phyloP scores from a whole-genome alignment of 2,113 vertebrate genomes.

The Corythornis vintsioides region DNA sequence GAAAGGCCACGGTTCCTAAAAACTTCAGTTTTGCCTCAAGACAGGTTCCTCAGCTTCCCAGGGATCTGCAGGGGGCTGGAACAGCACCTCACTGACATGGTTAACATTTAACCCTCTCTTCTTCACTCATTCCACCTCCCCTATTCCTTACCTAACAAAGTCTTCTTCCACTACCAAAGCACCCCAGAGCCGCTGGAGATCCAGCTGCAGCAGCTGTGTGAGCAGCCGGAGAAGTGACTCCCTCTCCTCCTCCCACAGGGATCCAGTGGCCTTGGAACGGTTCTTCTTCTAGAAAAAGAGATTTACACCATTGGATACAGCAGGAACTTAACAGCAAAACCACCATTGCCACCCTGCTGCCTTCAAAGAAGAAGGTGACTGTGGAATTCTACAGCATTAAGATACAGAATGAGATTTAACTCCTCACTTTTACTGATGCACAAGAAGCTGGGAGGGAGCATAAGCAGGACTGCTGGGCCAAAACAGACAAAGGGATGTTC shows the following conservation, averaged over 20 bases:
- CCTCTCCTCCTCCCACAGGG: slow-evolving; percentile 89
- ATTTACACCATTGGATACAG: not conserved
- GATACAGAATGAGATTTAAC: not conserved
- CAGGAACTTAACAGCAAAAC: not conserved
- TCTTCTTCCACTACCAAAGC: slow-evolving; percentile 90
- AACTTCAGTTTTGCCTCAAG: not conserved
- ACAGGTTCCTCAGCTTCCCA: not conserved
- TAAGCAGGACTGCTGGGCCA: not conserved
- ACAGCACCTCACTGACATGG: not conserved
- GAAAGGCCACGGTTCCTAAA: not conserved
- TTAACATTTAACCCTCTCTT: not conserved
- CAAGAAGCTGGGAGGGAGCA: not conserved
- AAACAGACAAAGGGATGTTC: not conserved
- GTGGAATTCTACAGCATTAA: not conserved
- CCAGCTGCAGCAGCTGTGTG: slow-evolving; percentile 88
- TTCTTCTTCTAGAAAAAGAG: slow-evolving; percentile 81
- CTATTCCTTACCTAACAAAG: slow-evolving; percentile 83
- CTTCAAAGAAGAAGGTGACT: not conserved
- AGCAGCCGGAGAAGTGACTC: slow-evolving; percentile 82
- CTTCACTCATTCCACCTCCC: not conserved
- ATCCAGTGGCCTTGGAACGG: slow-evolving; percentile 68
- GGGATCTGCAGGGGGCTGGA: not conserved
- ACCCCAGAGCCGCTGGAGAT: slow-evolving; percentile 88
- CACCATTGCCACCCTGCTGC: not conserved
- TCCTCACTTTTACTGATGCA: too few relatives aligned